phyloP scores from a whole-genome alignment of 2,113 vertebrate genomes.

The Sceloporus undulatus region DNA sequence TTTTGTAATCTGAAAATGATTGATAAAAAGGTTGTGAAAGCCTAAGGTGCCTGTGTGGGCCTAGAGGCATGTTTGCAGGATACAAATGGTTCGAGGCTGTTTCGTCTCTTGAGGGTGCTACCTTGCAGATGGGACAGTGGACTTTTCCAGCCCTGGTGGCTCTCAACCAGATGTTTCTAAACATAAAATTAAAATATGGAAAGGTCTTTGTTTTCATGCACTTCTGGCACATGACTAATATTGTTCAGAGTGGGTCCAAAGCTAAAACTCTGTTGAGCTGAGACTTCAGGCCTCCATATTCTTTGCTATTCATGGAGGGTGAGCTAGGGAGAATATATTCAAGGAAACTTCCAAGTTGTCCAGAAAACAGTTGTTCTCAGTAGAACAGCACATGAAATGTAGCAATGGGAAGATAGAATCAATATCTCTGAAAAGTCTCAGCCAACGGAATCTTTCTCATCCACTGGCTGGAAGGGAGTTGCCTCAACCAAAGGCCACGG shows the following conservation, averaged over 20 bases:
- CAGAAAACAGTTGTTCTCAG: not conserved
- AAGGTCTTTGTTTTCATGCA: not conserved
- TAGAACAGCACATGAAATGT: not conserved
- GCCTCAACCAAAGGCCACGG: not conserved
- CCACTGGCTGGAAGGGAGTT: not conserved
- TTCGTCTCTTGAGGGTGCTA: not conserved
- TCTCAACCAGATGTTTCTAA: not conserved
- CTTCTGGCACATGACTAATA: not conserved
- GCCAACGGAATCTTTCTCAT: not conserved
- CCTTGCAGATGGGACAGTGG: not conserved
- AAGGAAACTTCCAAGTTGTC: too few species aligned
- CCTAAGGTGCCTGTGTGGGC: not conserved
- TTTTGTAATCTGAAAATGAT: conserved; percentile 25
- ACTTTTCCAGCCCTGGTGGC: not conserved
- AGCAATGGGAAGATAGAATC: not conserved
- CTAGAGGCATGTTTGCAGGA: not conserved
- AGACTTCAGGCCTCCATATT: not conserved
- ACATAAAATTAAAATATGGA: not conserved
- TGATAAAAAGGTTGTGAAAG: not conserved
- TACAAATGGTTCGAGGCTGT: not conserved
- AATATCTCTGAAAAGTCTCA: not conserved
- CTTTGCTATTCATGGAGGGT: not conserved
- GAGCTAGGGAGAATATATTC: not conserved
- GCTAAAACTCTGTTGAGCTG: not conserved
- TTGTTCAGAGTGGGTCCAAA: not conserved